These are phyloP conservation scores for Vicugna pacos DNA, from an alignment of 2,113 vertebrate species.

Conservation along the genomic window DNA sequence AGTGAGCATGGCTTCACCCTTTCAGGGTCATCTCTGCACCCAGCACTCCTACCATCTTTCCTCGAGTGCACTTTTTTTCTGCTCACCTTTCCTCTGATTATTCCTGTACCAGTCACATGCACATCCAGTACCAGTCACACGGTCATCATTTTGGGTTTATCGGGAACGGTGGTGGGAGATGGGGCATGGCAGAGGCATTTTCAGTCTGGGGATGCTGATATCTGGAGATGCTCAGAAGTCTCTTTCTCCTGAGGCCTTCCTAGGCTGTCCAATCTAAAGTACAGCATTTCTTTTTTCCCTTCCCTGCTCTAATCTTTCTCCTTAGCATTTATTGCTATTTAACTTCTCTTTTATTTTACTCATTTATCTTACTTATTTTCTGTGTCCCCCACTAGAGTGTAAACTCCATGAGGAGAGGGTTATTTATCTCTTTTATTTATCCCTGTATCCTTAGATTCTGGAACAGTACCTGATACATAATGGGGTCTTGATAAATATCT, in stretches of 20 bases:
- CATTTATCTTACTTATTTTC: background rate
- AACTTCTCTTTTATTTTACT: background rate
- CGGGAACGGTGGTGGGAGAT: background rate
- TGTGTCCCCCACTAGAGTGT: background rate
- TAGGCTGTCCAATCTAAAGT: background rate
- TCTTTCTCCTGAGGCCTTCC: background rate
- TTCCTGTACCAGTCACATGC: background rate
- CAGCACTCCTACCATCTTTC: too few species aligned
- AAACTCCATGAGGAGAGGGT: background rate
- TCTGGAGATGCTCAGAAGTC: background rate
- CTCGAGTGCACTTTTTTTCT: background rate
- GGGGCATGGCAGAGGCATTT: background rate
- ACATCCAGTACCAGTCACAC: background rate
- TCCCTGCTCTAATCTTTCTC: background rate
- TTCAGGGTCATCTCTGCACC: background rate
- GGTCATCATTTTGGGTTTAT: background rate
- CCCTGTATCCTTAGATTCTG: background rate
- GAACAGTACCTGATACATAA: background rate
- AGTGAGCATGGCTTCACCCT: too few species aligned
- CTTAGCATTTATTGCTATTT: background rate
- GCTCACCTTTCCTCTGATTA: background rate
- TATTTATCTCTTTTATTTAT: background rate
- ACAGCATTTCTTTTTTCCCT: background rate
- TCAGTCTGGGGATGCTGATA: background rate
- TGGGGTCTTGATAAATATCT: background rate